These are phyloP conservation scores for Hippoglossus stenolepis DNA, from an alignment of 2,113 vertebrate species.

Conservation along the genomic window DNA sequence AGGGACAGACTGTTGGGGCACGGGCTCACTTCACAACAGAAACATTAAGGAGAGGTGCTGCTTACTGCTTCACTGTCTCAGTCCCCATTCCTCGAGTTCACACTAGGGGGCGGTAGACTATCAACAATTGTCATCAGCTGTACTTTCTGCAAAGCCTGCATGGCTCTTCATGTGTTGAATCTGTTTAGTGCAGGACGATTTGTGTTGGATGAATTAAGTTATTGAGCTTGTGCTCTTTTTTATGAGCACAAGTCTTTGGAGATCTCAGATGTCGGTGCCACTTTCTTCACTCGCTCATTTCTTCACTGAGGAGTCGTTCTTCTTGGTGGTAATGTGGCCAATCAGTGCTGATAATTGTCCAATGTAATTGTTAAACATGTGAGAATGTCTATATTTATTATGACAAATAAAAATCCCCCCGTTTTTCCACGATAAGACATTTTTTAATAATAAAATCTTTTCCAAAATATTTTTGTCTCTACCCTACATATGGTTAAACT, in stretches of 20 bases:
- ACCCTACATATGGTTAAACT: background rate
- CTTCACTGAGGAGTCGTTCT: conserved; percentile 1
- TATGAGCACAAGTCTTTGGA: background rate
- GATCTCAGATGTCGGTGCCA: background rate
- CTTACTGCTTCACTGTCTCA: conserved; percentile 18
- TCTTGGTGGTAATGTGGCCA: conserved; percentile 26
- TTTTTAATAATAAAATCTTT: conserved; percentile 30
- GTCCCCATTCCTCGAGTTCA: conserved; percentile 11
- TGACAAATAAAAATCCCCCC: conserved; percentile 48
- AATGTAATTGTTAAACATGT: conserved; percentile 55
- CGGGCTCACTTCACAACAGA: background rate
- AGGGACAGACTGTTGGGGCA: conserved; percentile 8
- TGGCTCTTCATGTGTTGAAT: background rate
- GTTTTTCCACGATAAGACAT: conserved; percentile 16
- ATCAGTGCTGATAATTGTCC: conserved; percentile 47
- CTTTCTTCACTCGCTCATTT: background rate
- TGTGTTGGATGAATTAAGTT: background rate
- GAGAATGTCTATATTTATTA: conserved; percentile 73
- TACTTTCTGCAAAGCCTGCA: background rate
- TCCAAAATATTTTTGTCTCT: background rate
- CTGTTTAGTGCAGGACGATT: conserved; percentile 1
- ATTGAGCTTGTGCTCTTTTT: background rate
- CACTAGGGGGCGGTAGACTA: conserved; percentile 68
- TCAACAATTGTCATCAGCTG: conserved; percentile 5
- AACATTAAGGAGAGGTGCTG: conserved; percentile 7